These are phyloP conservation scores for Andrena praecox DNA, from an alignment of 2,888 invertebrate genomes.

Conservation along the genomic window DNA sequence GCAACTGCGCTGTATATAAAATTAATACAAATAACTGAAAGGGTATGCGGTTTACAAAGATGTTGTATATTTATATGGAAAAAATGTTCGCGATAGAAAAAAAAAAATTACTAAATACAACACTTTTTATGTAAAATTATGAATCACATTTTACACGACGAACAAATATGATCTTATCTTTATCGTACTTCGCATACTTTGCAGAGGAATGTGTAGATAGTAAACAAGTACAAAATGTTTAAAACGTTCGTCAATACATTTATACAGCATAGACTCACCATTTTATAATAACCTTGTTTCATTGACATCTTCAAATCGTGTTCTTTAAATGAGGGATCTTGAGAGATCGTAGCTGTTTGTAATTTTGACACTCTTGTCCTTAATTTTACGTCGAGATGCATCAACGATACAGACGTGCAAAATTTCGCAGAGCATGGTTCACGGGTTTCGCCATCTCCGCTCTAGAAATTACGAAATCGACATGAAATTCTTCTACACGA, in stretches of 20 bases:
- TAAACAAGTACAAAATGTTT: constrained; percentile 58
- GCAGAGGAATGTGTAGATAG: constrained; percentile 65
- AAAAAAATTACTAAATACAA: constrained; percentile 16
- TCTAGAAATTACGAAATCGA: constrained; percentile 85
- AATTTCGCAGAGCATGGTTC: constrained; percentile 92
- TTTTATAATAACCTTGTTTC: constrained; percentile 45
- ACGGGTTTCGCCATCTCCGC: constrained; percentile 92
- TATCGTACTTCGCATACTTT: constrained; percentile 54
- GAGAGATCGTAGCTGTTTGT: constrained; percentile 56
- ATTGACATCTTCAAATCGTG: constrained; percentile 43
- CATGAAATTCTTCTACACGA: not conserved
- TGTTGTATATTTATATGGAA: constrained; percentile 9
- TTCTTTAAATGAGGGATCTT: constrained; percentile 39
- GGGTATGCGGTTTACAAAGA: constrained; percentile 1
- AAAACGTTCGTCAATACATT: constrained; percentile 47
- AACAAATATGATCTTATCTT: constrained; percentile 18
- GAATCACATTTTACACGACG: constrained; percentile 27
- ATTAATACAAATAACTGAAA: constrained; percentile 32
- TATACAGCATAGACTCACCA: constrained; percentile 59
- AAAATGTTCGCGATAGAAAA: constrained; percentile 36
- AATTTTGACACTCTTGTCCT: constrained; percentile 43
- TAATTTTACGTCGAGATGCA: constrained; percentile 49
- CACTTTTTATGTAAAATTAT: constrained; percentile 22
- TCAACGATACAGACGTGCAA: constrained; percentile 95
- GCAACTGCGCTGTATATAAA: constrained; percentile 25